Evolutionary conservation across 2,797 vertebrate species (phyloP), one percentile per base, ranked within the genome.

Genomic region (Danio kyathit): DNA sequence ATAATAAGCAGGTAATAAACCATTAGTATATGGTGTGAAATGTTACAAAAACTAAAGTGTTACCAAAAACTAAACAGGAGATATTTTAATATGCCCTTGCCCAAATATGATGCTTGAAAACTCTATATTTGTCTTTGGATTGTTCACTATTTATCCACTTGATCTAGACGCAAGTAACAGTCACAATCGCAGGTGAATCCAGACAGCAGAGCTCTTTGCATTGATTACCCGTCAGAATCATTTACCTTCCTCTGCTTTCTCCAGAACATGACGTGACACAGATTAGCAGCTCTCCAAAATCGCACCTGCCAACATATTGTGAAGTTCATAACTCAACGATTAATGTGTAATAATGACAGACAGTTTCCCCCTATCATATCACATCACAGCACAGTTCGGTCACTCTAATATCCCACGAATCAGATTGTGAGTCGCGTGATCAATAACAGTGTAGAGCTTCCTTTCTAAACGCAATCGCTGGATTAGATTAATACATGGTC

Each of bases 181-280:
- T 54, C 52, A n/a, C n/a, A 89, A 91, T 92, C 93, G 90, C 93
- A 93, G 85, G 90, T 91, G 82, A 43, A 86, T 88, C 92, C 94
- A 95, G 93, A 88, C 89, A 96, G 94, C 95, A 95, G 94, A 94
- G 88, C 90, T 91, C 90, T 94, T 91, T 90, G 86, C 92, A 96
- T 97, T 90, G 94, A 97, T 96, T 97, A 96, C 96, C 88, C 95
- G 96, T 95, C 96, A 96, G 79, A 91, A 94, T 96, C 93, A 95
- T 95, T 94, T 93, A 92, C 81, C 89, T 87, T 82, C 84, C 91
- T 93, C 90, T 90, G 92, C 86, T 88, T 75, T 88, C 78, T 88
- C 88, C 87, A 70, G 74, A 76, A 80, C 64, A 79, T 44, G 65
- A 80, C 74, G 66, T 74, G 49, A 57, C 54, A 76, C 41, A 19